Evolutionary conservation across 2,888 invertebrate species (phyloP), one percentile per base, ranked within the genome.

Genomic region (Chironomus tentans): DNA sequence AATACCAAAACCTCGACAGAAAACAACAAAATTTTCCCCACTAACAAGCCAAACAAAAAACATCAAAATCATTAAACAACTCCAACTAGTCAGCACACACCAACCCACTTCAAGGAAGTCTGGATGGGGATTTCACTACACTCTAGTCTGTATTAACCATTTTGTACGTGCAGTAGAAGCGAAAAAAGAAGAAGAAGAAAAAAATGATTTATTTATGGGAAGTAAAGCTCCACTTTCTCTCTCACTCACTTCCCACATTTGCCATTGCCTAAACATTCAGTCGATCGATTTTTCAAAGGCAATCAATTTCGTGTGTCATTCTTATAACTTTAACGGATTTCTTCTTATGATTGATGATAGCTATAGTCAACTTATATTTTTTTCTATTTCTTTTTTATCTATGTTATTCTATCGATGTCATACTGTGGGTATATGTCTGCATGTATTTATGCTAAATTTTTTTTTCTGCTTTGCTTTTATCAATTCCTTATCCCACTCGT

Each of bases 251-350:
- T 21, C 12, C 50, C 65, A 56, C 56, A 13, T n/a, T 15, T 15
- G 15, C 15, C 50, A 50, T 50, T 56, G 56, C n/a, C n/a, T 38
- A 38, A 38, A 38, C 38, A 38, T 38, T 38, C 38, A 38, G 7
- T 56, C 28, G 74, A 74, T 74, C 74, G 74, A 74, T 74, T 74
- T 73, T 74, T 48, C 65, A 65, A 68, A 74, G 68, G 68, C 74
- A 74, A 74, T 74, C 74, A 74, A 74, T 74, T 74, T 74, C 22
- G 65, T 74, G 48, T 74, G 74, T 74, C 74, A 74, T 74, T 68
- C 65, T 47, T 62, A n/a, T 47, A 74, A 61, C 68, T 74, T 62
- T 68, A 46, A 22, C 62, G 61, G 21, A 28, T 61, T 61, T 24
- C 62, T 62, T 70, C 70, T 70, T 74, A 74, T 74, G 74, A 74